Base-by-base conservation (phyloP, 1,140 invertebrate genomes). In the Diabrotica virgifera region DNA sequence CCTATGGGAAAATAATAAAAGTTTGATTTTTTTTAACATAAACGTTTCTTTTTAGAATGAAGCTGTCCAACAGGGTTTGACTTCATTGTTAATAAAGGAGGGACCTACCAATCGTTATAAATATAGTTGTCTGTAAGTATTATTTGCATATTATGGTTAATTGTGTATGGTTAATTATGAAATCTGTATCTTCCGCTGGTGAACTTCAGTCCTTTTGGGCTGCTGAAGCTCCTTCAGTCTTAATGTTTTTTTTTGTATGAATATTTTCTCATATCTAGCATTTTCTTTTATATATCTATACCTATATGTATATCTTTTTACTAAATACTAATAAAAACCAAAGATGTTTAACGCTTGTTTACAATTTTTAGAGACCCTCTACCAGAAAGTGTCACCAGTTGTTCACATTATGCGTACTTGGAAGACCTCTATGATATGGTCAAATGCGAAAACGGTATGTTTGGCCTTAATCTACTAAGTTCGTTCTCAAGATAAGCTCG, bases 21-120 rank as follows among this genome's bases (percentile, higher is more conserved):
- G 5, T 2, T 51, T 51, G 46, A 51, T 51, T 5, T 51, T 51
- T 51, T 51, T 24, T 24, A 24, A 24, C 24, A 24, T 24, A 24
- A 24, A 24, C 5, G 12, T 54, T 72, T 72, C 68, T 62, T 83
- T 83, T 35, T 78, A 84, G 82, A 83, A 83, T 63, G 81, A 82
- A 73, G 78, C 78, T 57, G 72, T 83, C 24, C 76, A 79, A 52
- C 69, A 78, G 36, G 82, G 82, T 63, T 69, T 84, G 65, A 74
- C 74, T 52, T 73, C 74, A 13, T 72, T 83, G 58, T 68, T 83
- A 67, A 75, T 65, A 53, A 78, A 78, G 67, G 76, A 73, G 62
- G 67, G 75, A 36, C 52, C 79, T 50, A 68, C 74, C 51, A 65
- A 75, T 59, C 69, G 69, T 52, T 36, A 58, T 51, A 70, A 40